Conservation (phyloP, 2,888 invertebrate genomes). For the Trachelus iudaicus region DNA sequence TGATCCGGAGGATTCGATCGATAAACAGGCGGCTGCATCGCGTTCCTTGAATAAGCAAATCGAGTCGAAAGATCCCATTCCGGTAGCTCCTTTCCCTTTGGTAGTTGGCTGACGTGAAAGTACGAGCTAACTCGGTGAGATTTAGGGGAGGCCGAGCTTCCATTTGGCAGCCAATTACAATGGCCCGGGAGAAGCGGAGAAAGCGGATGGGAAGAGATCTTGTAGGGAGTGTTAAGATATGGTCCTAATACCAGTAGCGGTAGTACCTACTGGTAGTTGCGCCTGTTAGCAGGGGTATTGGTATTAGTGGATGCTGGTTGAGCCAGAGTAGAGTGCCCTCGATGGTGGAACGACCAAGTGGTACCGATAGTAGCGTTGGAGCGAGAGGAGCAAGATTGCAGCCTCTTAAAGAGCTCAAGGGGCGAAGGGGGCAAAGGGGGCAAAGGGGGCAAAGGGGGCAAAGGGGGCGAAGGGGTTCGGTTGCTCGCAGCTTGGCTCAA, state of each 20-base stretch:
- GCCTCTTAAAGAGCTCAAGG: not conserved
- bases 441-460: not conserved
- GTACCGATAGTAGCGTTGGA: constrained; percentile 35
- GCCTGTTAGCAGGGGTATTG: constrained; percentile 40
- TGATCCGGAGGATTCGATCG: too few relatives aligned
- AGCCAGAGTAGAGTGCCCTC: not conserved
- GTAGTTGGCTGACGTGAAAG: constrained; percentile 25
- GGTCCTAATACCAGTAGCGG: too few relatives aligned
- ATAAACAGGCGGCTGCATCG: too few relatives aligned
- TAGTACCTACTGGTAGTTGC: too few relatives aligned
- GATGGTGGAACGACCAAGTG: constrained; percentile 18
- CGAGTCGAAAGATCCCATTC: too few relatives aligned
- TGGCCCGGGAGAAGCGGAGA: constrained; percentile 28
- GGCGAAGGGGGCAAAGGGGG: not conserved
- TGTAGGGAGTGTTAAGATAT: too few relatives aligned
- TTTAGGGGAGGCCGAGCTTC: constrained; percentile 53
- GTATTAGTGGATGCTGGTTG: constrained; percentile 37
- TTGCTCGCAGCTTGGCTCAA: constrained; percentile 14
- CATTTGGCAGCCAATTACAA: constrained; percentile 60
- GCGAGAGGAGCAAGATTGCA: too few relatives aligned
- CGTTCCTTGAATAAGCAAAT: too few relatives aligned
- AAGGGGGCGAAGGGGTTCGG: too few relatives aligned
- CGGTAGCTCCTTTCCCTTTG: not conserved
- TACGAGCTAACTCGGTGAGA: constrained; percentile 45
- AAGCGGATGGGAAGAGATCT: constrained; percentile 7